A percentile compares a stretch with the other conserved stretches of the same genome.
Conservation (phyloP, 1,140 invertebrate genomes). For the Metaphire vulgaris region DNA sequence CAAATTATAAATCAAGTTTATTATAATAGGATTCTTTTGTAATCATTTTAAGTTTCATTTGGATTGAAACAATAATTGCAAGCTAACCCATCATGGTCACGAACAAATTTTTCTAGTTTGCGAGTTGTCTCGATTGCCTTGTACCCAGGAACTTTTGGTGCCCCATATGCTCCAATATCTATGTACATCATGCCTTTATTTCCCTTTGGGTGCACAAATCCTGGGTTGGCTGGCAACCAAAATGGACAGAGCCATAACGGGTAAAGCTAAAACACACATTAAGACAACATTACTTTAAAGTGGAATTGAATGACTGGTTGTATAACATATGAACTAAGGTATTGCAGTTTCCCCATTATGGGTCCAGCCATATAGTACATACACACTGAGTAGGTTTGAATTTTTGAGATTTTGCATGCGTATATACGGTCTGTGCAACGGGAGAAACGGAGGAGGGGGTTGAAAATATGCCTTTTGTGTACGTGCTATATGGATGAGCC, state of each 20-base stretch:
- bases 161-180: slow-evolving; percentile 71
- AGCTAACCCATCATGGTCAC: slow-evolving; percentile 62
- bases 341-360: not conserved
- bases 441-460: too few species aligned
- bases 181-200: slow-evolving; percentile 63
- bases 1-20: too few species aligned
- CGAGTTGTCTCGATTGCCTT: slow-evolving; percentile 63
- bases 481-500: too few species aligned
- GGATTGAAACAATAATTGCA: too few species aligned
- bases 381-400: not conserved
- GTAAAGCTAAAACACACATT: slow-evolving; percentile 59
- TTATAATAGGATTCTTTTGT: too few species aligned
- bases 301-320: not conserved
- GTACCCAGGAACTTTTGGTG: slow-evolving; percentile 61
- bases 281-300: not conserved
- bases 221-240: slow-evolving; percentile 62
- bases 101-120: slow-evolving; percentile 65
- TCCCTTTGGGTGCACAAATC: slow-evolving; percentile 61
- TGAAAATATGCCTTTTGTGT: too few species aligned
- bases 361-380: not conserved
- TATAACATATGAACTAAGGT: not conserved
- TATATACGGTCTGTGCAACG: not conserved
- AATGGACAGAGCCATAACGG: slow-evolving; percentile 80
- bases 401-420: not conserved
- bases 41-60: too few species aligned